Evolutionary conservation across 2,888 invertebrate genomes (phyloP).

Genomic region (Selenia dentaria): DNA sequence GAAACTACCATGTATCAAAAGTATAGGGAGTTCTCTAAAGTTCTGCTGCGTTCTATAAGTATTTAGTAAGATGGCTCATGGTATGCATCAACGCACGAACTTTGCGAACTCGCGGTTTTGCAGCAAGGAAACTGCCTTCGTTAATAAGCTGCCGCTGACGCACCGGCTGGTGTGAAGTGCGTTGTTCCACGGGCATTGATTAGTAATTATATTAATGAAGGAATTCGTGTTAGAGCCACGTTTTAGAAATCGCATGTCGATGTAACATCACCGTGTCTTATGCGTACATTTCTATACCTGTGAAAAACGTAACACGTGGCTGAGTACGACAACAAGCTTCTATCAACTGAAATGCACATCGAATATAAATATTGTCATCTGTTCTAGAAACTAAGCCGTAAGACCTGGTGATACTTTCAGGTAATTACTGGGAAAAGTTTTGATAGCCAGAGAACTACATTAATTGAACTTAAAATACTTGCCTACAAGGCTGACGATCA

Average conservation of each 20-base stretch:
- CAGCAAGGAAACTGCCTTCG: conserved; percentile 7
- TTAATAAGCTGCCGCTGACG: conserved; percentile 3
- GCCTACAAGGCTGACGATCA: conserved; percentile 11
- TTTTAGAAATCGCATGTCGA: conserved; percentile 8
- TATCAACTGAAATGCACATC: too few species aligned
- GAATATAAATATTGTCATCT: too few species aligned
- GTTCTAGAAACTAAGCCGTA: too few species aligned
- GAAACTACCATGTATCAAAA: too few species aligned
- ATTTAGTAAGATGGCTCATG: conserved; percentile 17
- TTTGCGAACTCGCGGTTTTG: conserved; percentile 8
- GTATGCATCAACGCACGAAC: conserved; percentile 2
- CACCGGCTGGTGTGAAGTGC: conserved; percentile 9
- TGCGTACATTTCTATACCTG: too few species aligned
- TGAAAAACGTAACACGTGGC: too few species aligned
- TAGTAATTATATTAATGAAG: conserved; percentile 13
- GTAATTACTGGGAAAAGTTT: conserved; percentile 23
- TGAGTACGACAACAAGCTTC: too few species aligned
- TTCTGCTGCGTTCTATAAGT: conserved; percentile 12
- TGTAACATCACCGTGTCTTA: too few species aligned
- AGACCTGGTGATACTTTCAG: too few species aligned
- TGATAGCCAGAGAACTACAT: conserved; percentile 7
- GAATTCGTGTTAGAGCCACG: neutral
- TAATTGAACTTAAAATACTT: conserved; percentile 18
- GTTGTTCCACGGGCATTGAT: conserved; percentile 1
- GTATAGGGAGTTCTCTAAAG: too few species aligned